These are phyloP conservation scores for Anhinga rufa DNA, from an alignment of 2,113 vertebrate genomes.

Conservation along the genomic window DNA sequence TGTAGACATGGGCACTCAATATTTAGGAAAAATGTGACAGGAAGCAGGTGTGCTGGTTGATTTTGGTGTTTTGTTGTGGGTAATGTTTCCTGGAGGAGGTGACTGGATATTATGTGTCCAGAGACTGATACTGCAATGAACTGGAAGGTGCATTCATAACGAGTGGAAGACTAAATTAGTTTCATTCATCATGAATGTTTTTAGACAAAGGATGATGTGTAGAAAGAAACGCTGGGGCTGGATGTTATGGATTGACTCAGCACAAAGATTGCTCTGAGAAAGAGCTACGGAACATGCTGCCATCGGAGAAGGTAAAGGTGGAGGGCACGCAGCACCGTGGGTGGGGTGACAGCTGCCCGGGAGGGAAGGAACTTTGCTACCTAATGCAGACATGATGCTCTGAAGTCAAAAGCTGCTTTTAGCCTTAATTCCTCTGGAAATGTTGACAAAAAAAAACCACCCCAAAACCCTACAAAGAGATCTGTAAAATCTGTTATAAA, in stretches of 20 bases:
- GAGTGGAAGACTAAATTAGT: neutral
- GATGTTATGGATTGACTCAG: neutral
- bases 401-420: neutral
- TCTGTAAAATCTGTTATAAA: neutral
- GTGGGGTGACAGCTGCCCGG: rapidly evolving
- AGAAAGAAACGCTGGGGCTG: neutral
- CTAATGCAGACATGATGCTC: rapidly evolving
- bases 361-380: neutral
- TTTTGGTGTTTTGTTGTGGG: rapidly evolving
- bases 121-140: neutral
- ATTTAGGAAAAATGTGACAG: neutral
- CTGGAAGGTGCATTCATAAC: neutral
- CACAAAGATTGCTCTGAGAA: neutral
- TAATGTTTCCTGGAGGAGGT: neutral
- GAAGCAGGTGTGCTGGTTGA: neutral
- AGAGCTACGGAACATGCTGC: neutral
- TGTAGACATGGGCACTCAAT: rapidly evolving
- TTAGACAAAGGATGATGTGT: neutral
- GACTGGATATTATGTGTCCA: neutral
- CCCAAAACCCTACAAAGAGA: neutral
- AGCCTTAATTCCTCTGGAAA: neutral
- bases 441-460: neutral
- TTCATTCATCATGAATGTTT: rapidly evolving
- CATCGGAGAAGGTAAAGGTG: neutral
- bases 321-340: rapidly evolving